These are phyloP conservation scores for Drosophila gaucha DNA, from an alignment of 2,888 invertebrate species.

Conservation along the genomic window DNA sequence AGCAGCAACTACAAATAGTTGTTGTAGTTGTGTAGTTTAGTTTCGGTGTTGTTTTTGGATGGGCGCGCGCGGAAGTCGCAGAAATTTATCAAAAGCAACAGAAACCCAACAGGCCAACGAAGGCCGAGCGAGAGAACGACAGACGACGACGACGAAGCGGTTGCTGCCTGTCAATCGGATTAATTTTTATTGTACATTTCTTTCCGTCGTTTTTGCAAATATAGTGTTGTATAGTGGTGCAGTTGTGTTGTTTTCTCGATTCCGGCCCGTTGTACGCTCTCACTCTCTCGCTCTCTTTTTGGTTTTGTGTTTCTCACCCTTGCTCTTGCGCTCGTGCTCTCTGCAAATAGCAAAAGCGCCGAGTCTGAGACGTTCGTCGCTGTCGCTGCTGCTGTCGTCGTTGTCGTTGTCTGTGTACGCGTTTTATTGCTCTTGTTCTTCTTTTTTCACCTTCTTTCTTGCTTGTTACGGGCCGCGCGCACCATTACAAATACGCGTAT, in stretches of 20 bases:
- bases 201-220: conserved; percentile 61
- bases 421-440: conserved; percentile 63
- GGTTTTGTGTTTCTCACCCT: conserved; percentile 35
- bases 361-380: conserved; percentile 56
- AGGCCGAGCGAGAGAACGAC: conserved; percentile 48
- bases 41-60: conserved; percentile 70
- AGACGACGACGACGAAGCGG: conserved; percentile 65
- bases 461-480: conserved; percentile 69
- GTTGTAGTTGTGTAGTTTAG: conserved; percentile 75
- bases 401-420: conserved; percentile 56
- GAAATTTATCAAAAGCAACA: conserved; percentile 67
- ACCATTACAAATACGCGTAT: conserved; percentile 76
- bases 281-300: conserved; percentile 20
- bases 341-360: conserved; percentile 49
- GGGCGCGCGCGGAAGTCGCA: conserved; percentile 73
- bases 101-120: conserved; percentile 39
- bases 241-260: conserved; percentile 41
- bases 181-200: conserved; percentile 73
- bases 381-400: conserved; percentile 37
- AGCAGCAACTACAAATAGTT: conserved; percentile 69
- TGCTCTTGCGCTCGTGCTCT: conserved; percentile 42
- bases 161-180: conserved; percentile 69
- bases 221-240: conserved; percentile 57
- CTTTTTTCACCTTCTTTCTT: conserved; percentile 75
- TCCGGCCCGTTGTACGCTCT: conserved; percentile 20